These are phyloP conservation scores for Gavia stellata DNA, from an alignment of 2,113 vertebrate genomes.

Conservation along the genomic window DNA sequence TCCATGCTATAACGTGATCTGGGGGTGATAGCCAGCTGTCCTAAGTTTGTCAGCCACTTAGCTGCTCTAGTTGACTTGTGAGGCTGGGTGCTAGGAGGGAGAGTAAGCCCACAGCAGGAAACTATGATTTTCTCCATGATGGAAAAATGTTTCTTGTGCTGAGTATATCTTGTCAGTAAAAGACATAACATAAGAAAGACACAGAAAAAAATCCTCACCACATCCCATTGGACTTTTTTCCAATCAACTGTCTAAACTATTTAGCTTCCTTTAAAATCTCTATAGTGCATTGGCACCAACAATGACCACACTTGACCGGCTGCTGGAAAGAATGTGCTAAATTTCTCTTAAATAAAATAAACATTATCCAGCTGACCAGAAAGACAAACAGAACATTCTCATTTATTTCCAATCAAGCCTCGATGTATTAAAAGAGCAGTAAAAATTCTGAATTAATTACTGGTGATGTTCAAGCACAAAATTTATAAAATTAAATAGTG, in stretches of 20 bases:
- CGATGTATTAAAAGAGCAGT: neutral
- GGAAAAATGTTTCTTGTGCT: neutral
- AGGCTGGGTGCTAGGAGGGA: neutral
- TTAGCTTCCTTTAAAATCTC: neutral
- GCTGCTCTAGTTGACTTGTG: neutral
- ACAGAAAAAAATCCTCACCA: neutral
- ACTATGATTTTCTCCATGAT: neutral
- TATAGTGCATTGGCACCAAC: neutral
- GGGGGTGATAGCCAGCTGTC: neutral
- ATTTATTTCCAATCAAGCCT: neutral
- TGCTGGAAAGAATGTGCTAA: neutral
- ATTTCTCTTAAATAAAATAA: neutral
- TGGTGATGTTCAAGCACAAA: neutral
- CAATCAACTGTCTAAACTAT: neutral
- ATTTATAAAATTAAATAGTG: neutral
- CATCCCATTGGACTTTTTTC: neutral
- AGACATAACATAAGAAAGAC: neutral
- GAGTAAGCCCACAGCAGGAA: neutral
- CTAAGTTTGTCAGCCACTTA: neutral
- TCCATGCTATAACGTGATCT: neutral
- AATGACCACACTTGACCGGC: neutral
- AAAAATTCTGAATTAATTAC: neutral
- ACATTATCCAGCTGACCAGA: neutral
- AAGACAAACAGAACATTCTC: neutral
- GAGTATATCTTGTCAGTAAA: neutral